These are phyloP conservation scores for Hoplostethus atlanticus DNA, from an alignment of 2,797 vertebrate species.

Conservation along the genomic window DNA sequence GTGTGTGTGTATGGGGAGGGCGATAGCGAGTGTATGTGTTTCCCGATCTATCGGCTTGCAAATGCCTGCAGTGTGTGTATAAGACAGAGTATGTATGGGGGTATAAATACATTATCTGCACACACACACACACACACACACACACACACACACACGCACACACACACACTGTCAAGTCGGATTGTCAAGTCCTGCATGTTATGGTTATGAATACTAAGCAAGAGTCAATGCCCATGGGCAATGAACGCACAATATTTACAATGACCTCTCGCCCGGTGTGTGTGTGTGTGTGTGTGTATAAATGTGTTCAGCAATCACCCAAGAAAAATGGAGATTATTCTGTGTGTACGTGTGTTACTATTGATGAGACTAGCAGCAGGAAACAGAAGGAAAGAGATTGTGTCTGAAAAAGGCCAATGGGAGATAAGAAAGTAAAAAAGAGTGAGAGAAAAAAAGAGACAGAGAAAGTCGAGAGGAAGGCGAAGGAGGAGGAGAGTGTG, in stretches of 20 bases:
- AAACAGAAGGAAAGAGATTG: slow-evolving; percentile 31
- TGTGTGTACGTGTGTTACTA: slow-evolving; percentile 39
- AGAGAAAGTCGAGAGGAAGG: neutral
- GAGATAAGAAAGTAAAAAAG: neutral
- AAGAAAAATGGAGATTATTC: slow-evolving; percentile 62
- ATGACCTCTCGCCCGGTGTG: slow-evolving; percentile 73
- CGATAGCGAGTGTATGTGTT: slow-evolving; percentile 61
- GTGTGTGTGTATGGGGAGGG: neutral
- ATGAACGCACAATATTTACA: slow-evolving; percentile 77
- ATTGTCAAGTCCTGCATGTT: slow-evolving; percentile 65
- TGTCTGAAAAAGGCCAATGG: slow-evolving; percentile 29
- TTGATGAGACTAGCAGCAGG: slow-evolving; percentile 39
- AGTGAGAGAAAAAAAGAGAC: neutral
- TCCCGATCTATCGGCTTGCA: slow-evolving; percentile 60
- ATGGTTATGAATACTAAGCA: slow-evolving; percentile 81
- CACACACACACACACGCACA: slow-evolving; percentile 20
- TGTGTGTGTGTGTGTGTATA: slow-evolving; percentile 37
- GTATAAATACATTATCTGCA: slow-evolving; percentile 53
- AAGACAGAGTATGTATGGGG: slow-evolving; percentile 20
- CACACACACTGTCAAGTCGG: slow-evolving; percentile 14
- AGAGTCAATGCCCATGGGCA: slow-evolving; percentile 70
- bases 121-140: slow-evolving; percentile 1
- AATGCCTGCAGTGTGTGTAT: slow-evolving; percentile 49
- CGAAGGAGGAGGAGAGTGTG: neutral
- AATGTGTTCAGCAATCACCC: slow-evolving; percentile 65